phyloP scores from a whole-genome alignment of 2,888 invertebrate genomes.

The Plemyria rubiginata region DNA sequence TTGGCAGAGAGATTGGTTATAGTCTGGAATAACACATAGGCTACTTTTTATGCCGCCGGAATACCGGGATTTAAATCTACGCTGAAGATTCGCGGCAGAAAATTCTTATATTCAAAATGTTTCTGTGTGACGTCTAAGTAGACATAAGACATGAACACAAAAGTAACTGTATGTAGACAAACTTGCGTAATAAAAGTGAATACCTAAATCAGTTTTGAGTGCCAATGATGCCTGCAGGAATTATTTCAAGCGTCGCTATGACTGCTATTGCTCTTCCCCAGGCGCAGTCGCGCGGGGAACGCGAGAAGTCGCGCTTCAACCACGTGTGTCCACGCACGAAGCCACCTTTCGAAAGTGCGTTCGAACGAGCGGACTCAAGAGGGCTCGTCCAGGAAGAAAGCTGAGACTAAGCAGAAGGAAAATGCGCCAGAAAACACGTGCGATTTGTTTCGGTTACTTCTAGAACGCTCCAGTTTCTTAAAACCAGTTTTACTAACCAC shows the following conservation, averaged over 20 bases:
- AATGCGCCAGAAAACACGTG: constrained; percentile 44
- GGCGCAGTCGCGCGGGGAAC: constrained; percentile 57
- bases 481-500: background rate
- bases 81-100: too few species aligned
- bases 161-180: too few species aligned
- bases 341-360: background rate
- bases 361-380: constrained; percentile 5
- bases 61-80: too few species aligned
- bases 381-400: constrained; percentile 42
- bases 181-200: too few species aligned
- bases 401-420: constrained; percentile 45
- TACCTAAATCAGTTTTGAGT: too few species aligned
- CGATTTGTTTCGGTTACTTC: background rate
- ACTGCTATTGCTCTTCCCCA: constrained; percentile 37
- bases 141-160: too few species aligned
- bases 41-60: too few species aligned
- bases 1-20: too few species aligned
- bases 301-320: constrained; percentile 53
- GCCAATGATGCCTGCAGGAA: too few species aligned
- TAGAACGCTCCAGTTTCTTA: background rate
- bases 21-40: too few species aligned
- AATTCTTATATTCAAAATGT: too few species aligned
- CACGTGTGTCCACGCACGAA: constrained; percentile 28
- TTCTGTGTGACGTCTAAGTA: background rate
- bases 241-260: too few species aligned